Base-by-base conservation (phyloP, 2,888 invertebrate genomes). In the Lithosia quadra region DNA sequence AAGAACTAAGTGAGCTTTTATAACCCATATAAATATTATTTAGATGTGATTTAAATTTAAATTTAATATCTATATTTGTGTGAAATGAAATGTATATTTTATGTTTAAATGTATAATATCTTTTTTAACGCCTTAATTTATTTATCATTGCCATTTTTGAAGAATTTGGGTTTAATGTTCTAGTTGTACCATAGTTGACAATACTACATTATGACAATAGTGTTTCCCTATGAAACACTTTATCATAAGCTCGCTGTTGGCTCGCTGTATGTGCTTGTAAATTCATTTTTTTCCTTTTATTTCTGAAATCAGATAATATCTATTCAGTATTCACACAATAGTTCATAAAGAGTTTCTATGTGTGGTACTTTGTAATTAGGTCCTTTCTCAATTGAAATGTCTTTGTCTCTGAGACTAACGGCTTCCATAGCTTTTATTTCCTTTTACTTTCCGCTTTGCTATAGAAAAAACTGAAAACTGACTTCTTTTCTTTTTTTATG, bases 331-430 rank as follows among this genome's bases (percentile, higher is more conserved):
- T 65, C 18, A 69, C 43, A 69, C 61, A 65, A 69, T 62, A 67
- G 65, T 43, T 62, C 49, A 13, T 62, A 65, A 62, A 69, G 33
- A 61, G 65, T 22, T 64, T 65, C 55, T 57, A 53, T 65, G 61
- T 57, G 65, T 62, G 49, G 43, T 62, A 24, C 36, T 62, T 58
- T 65, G 65, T 65, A 62, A 69, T 65, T 62, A 62, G 57, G 36
- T 62, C 57, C 49, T 65, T 65, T 69, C 57, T 69, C 65, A 58
- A 69, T 65, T 53, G 65, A 69, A 62, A 69, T 21, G 56, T 53
- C 69, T 65, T 69, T 65, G 65, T 65, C 65, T 69, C 61, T 24
- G 24, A 22, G 57, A 13, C 55, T 49, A 68, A 49, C 53, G 36
- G 36, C 53, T 63, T 68, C 36, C 39, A 63, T 63, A 55, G 63